Evolutionary conservation across 1,140 invertebrate species (phyloP), one percentile per base, ranked within the genome.

Genomic region (Tetramorium alpestre): DNA sequence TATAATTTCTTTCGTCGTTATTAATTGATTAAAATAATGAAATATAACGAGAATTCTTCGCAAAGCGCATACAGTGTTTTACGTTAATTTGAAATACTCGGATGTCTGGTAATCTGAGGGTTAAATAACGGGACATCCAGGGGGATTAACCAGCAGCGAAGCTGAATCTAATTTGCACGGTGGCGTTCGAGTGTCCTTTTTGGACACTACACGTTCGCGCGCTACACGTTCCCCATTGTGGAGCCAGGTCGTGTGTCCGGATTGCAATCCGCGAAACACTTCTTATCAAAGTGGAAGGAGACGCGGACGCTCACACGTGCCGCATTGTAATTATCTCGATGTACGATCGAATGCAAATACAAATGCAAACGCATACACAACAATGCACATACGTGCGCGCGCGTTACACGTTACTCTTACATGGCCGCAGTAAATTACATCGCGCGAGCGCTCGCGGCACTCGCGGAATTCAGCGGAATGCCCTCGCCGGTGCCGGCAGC

Each of bases 381-480:
- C 33, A 33, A 3, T 4, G 4, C 3, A 33, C 3, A 0, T 33
- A 33, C 28, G 2, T 2, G 28, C 28, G 33, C 33, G n/a, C 8
- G 2, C n/a, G 25, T 54, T 18, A 18, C 7, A 73, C 51, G 67
- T 73, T 49, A 82, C 54, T 60, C 54, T 82, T 82, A 82, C 65
- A 69, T 73, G 38, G 62, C 28, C 25, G 44, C 47, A 7, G 69
- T 60, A 47, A 84, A 73, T 84, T 81, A 70, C 78, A 44, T 81
- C 5, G 47, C 69, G 22, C 64, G 49, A 22, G 64, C 75, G 75
- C 25, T 62, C 56, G 75, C 22, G 75, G 75, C 78, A 70, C 65
- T 72, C 78, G 78, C 65, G 67, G 80, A 84, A 84, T 84, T 84
- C 54, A 56, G 54, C n/a, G 51, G 80, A 60, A 82, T 47, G 54